Evolutionary conservation across 2,888 invertebrate species (phyloP), one percentile per base, ranked within the genome.

Genomic region (Hydroisotoma schaefferi): DNA sequence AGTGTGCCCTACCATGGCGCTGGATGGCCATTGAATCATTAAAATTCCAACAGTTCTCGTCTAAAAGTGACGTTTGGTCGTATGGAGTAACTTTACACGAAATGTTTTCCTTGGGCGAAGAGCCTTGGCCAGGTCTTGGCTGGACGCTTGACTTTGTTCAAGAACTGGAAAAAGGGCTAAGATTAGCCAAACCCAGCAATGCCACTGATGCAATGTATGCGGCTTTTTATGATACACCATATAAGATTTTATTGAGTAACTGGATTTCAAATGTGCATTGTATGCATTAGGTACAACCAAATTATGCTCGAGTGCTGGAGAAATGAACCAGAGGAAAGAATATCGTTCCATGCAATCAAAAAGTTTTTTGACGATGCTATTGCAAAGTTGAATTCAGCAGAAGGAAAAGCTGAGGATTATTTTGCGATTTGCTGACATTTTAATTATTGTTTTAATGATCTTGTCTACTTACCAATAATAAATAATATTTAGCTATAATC

Each of bases 241-340:
- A 27, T 37, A 1, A 15, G 29, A n/a, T 33, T 33, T 33, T 33
- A 33, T 10, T 10, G 15, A 10, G 8, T 33, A 15, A 33, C 33
- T 33, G 15, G 15, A 33, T 33, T 10, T 33, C 33, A 33, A 33
- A 15, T 10, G 15, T 33, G 8, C 8, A 33, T 33, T 40, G 15
- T 40, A 5, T 18, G 15, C 5, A 40, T 18, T 40, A 65, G 65
- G 52, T 65, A 65, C 56, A 44, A 52, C 25, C 18, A 55, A n/a
- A 33, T 65, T 3, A 63, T 65, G 62, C 33, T 55, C 55, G 43
- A 48, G 43, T 60, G 62, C 33, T 65, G 65, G 65, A 52, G 51
- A 51, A 48, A 49, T 5, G 57, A 60, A 43, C 62, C 62, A n/a
- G 25, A 20, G 10, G 56, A 64, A 20, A 40, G 64, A 53, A 55